These are phyloP conservation scores for Alauda arvensis DNA, from an alignment of 2,797 vertebrate genomes.

Conservation along the genomic window DNA sequence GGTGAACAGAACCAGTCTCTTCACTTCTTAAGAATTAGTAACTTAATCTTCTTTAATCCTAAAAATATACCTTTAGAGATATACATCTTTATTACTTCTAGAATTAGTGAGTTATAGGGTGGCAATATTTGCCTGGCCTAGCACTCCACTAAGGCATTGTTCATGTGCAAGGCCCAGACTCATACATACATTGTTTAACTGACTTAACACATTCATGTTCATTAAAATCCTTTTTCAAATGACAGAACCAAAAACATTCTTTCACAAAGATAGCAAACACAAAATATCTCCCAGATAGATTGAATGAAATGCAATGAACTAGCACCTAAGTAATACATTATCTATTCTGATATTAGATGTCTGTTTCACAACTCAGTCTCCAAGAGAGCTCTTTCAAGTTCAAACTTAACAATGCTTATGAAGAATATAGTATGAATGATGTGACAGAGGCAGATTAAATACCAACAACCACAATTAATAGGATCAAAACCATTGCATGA, in stretches of 20 bases:
- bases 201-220: not conserved
- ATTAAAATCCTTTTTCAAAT: not conserved
- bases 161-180: not conserved
- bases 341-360: not conserved
- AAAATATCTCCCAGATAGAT: not conserved
- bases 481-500: not conserved
- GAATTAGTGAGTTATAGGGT: not conserved
- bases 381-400: not conserved
- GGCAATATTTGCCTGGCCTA: not conserved
- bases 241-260: not conserved
- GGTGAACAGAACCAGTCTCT: not conserved
- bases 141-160: slow-evolving; percentile 10
- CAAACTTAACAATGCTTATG: not conserved
- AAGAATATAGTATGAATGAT: not conserved
- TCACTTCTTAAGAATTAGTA: not conserved
- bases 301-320: not conserved
- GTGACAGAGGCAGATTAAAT: not conserved
- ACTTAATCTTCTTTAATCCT: slow-evolving; percentile 8
- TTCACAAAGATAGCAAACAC: not conserved
- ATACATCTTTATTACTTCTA: not conserved
- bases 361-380: not conserved
- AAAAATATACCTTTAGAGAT: slow-evolving; percentile 23
- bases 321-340: not conserved
- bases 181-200: not conserved
- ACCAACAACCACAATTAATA: not conserved